These are phyloP conservation scores for Ericerus pela DNA, from an alignment of 1,140 invertebrate species.

Conservation along the genomic window DNA sequence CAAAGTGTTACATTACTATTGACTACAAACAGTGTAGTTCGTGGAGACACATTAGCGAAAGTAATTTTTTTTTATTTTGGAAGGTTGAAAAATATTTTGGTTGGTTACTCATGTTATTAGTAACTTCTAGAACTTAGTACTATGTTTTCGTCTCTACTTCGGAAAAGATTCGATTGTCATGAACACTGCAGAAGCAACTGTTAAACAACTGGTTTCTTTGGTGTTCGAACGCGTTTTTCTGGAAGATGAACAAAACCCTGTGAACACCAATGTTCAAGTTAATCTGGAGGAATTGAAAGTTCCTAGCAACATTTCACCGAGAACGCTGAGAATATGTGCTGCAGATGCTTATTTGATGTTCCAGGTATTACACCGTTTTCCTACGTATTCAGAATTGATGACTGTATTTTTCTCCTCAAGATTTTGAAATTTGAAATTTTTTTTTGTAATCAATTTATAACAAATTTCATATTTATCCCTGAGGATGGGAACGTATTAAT, in stretches of 20 bases:
- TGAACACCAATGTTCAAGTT: conserved; percentile 32
- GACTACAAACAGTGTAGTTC: conserved; percentile 84
- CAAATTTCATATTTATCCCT: too few relatives aligned
- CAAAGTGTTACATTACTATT: conserved; percentile 89
- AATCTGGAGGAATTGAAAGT: conserved; percentile 65
- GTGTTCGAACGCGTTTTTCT: conserved; percentile 87
- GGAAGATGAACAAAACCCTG: conserved; percentile 42
- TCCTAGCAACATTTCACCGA: conserved; percentile 56
- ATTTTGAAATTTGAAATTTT: too few relatives aligned
- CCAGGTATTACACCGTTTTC: conserved; percentile 43
- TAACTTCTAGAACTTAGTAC: conserved; percentile 65
- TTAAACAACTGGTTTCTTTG: conserved; percentile 85
- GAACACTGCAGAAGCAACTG: conserved; percentile 92
- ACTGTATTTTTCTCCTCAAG: too few relatives aligned
- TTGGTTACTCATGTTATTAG: not conserved
- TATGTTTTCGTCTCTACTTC: conserved; percentile 90
- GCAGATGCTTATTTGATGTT: conserved; percentile 90
- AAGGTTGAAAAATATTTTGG: not conserved
- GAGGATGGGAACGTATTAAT: too few relatives aligned
- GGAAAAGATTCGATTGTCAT: conserved; percentile 85
- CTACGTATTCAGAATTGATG: not conserved
- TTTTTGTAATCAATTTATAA: too few relatives aligned
- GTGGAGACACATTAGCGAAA: conserved; percentile 81
- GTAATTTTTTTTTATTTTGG: conserved; percentile 34
- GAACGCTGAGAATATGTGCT: conserved; percentile 71